Conservation (phyloP, 2,113 vertebrate species). For the Eonycteris spelaea region DNA sequence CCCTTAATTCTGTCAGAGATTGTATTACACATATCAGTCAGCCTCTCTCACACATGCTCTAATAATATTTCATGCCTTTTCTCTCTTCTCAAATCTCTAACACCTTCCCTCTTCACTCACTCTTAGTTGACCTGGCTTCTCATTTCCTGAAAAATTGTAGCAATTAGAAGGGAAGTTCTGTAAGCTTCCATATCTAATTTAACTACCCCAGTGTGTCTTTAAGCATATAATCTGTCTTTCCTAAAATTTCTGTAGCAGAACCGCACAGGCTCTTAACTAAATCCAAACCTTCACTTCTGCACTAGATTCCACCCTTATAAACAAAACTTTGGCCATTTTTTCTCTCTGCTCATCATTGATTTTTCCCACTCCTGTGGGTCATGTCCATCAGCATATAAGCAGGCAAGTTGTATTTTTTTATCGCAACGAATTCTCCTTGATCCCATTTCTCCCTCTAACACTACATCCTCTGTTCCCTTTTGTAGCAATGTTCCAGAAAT, state of each 20-base stretch:
- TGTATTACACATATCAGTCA: background rate
- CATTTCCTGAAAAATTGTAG: background rate
- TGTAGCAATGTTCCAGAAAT: background rate
- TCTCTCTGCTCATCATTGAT: background rate
- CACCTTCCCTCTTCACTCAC: background rate
- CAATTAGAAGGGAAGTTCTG: background rate
- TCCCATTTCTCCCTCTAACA: background rate
- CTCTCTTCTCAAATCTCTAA: background rate
- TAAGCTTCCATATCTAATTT: background rate
- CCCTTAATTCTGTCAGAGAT: no score
- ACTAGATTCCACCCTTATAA: background rate
- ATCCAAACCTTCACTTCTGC: background rate
- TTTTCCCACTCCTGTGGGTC: accelerated
- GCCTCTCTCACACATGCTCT: accelerated
- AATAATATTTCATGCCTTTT: background rate
- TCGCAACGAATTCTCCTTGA: background rate
- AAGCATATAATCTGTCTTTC: background rate
- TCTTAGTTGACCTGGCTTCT: background rate
- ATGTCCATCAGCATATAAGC: no score
- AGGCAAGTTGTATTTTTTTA: background rate
- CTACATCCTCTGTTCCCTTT: background rate
- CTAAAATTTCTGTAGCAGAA: background rate
- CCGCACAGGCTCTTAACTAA: background rate
- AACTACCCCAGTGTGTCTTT: background rate
- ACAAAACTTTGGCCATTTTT: background rate